Evolutionary conservation across 2,888 invertebrate species (phyloP).

Genomic region (Altica lythri): DNA sequence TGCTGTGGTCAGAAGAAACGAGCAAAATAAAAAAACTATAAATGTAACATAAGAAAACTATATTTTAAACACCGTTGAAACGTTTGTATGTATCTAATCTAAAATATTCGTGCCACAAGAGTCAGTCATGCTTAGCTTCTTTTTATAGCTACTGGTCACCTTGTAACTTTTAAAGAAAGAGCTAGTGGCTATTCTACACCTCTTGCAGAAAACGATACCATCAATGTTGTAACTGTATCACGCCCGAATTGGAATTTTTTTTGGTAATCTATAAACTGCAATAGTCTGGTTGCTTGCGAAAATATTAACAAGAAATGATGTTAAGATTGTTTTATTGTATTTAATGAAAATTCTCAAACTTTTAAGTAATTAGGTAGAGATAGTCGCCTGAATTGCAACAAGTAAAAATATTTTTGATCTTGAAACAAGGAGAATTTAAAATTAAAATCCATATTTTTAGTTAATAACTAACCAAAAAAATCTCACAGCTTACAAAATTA

Average conservation of each 20-base stretch:
- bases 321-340: too few relatives aligned
- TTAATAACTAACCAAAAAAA: too few relatives aligned
- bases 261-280: not conserved
- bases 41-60: constrained; percentile 7
- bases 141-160: constrained; percentile 23
- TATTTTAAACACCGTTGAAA: constrained; percentile 11
- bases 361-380: too few relatives aligned
- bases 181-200: constrained; percentile 11
- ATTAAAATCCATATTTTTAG: too few relatives aligned
- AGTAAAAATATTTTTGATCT: too few relatives aligned
- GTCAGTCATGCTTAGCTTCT: constrained; percentile 17
- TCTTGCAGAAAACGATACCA: constrained; percentile 17
- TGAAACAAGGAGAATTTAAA: too few relatives aligned
- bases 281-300: constrained; percentile 7
- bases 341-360: too few relatives aligned
- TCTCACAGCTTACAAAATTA: too few relatives aligned
- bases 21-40: constrained; percentile 5
- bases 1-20: not conserved
- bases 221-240: constrained; percentile 9
- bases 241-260: constrained; percentile 8
- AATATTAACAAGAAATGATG: too few relatives aligned
- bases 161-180: constrained; percentile 16
- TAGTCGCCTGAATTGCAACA: too few relatives aligned
- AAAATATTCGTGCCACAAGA: constrained; percentile 18
- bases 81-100: constrained; percentile 3